Evolutionary conservation across 2,113 vertebrate genomes (phyloP).

Genomic region (Eublepharis macularius): DNA sequence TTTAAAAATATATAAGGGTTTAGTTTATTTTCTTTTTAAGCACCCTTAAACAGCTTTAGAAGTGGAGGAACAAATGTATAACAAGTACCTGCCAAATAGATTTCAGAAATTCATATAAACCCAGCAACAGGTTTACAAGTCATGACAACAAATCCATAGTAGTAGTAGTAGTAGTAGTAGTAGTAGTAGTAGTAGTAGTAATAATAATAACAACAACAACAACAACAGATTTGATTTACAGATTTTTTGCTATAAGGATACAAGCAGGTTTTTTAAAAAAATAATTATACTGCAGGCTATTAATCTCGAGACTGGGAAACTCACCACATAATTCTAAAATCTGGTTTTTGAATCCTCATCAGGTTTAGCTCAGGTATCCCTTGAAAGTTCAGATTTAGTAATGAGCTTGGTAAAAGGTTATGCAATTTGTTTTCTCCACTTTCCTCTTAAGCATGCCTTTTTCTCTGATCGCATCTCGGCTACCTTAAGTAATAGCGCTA

Average conservation of each 20-base stretch:
- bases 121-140: conserved; percentile 25
- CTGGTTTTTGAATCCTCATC: conserved; percentile 39
- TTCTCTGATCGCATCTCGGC: background rate
- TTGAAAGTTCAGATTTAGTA: conserved; percentile 55
- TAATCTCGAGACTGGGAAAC: conserved; percentile 37
- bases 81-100: conserved; percentile 28
- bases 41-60: conserved; percentile 6
- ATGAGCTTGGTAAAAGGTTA: conserved; percentile 50
- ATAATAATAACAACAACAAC: conserved; percentile 15
- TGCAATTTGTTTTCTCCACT: conserved; percentile 23
- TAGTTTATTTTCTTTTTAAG: conserved; percentile 11
- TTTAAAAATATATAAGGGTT: background rate
- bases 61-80: conserved; percentile 44
- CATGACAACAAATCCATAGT: conserved; percentile 28
- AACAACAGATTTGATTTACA: conserved; percentile 37
- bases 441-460: conserved; percentile 7
- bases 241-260: conserved; percentile 4
- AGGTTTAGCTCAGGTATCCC: conserved; percentile 27
- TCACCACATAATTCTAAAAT: conserved; percentile 31
- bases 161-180: too few species aligned
- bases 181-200: too few species aligned
- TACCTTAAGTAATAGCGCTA: background rate
- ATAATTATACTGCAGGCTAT: background rate
- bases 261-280: background rate
- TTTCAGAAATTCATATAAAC: conserved; percentile 50